Base-by-base conservation (phyloP, 1,140 invertebrate species). In the Eufriesea mexicana region DNA sequence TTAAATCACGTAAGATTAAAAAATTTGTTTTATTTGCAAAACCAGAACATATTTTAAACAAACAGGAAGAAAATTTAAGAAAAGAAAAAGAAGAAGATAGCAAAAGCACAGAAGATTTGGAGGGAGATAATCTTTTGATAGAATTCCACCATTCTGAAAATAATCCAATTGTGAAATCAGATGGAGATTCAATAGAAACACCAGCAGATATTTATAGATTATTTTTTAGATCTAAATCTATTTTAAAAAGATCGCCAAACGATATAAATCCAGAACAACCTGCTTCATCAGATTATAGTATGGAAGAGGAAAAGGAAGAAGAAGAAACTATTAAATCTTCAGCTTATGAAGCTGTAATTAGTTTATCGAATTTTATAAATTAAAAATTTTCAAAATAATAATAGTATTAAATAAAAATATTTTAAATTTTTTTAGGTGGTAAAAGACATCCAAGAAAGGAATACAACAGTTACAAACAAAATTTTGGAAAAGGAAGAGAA, bases 151-250 rank as follows among this genome's bases (percentile, higher is more conserved):
- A 93, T 85, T 91, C 91, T 23, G 76, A 86, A 9, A 70, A 55
- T 47, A 62, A 70, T 68, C 35, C 86, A 1, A 23, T 67, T n/a
- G 45, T 72, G 54, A 74, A 80, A 42, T 68, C 49, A 8, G 72
- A 74, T n/a, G 77, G 70, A 14, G 62, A 85, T 35, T 25, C 73
- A 10, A 91, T 93, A 74, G n/a, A 68, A 47, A 91, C 82, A 20
- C 92, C 93, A 57, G 51, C 57, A 74, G 92, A 93, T 84, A 91
- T 93, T 86, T 91, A 92, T 78, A 88, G 81, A 71, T 68, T 91
- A 59, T 87, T 90, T 72, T 79, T 54, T 9, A 85, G 79, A 59
- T 91, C 91, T 8, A 93, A 92, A 71, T 93, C 92, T 10, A 93
- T 93, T 68, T 87, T 93, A 4, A 93, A 93, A 77, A 90, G 86